Evolutionary conservation across 1,140 invertebrate genomes (phyloP).

Genomic region (Drosophila setifemur): DNA sequence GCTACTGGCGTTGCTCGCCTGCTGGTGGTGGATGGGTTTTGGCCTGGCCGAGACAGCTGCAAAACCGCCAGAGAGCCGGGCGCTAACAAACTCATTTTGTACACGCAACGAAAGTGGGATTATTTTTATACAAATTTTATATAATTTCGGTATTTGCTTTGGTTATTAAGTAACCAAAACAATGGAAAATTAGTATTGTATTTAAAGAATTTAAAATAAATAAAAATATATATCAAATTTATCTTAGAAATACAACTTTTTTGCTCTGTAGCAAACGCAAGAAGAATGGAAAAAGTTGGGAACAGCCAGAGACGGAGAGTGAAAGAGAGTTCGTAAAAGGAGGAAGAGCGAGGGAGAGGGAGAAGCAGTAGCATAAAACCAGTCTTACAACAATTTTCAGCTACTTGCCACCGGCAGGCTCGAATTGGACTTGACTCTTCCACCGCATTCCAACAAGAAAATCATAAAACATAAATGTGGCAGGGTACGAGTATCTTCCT

Average conservation of each 20-base stretch:
- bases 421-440: slow-evolving; percentile 44
- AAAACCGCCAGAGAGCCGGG: slow-evolving; percentile 27
- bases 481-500: slow-evolving; percentile 15
- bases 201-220: not conserved
- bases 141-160: not conserved
- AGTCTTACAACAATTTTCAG: slow-evolving; percentile 75
- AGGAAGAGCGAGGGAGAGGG: slow-evolving; percentile 15
- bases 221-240: not conserved
- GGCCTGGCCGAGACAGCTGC: slow-evolving; percentile 41
- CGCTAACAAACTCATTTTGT: slow-evolving; percentile 45
- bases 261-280: slow-evolving; percentile 7
- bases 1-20: not conserved
- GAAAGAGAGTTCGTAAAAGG: slow-evolving; percentile 4
- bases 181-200: not conserved
- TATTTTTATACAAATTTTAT: not conserved
- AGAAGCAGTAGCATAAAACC: slow-evolving; percentile 57
- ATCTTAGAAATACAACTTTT: no score
- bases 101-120: slow-evolving; percentile 5
- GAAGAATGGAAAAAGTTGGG: slow-evolving; percentile 44
- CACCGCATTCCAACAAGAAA: slow-evolving; percentile 54
- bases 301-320: slow-evolving; percentile 4
- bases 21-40: slow-evolving; percentile 18
- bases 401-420: slow-evolving; percentile 56
- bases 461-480: slow-evolving; percentile 36
- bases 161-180: not conserved